phyloP scores from a whole-genome alignment of 1,140 invertebrate species.

The Drosophila micromelanica region DNA sequence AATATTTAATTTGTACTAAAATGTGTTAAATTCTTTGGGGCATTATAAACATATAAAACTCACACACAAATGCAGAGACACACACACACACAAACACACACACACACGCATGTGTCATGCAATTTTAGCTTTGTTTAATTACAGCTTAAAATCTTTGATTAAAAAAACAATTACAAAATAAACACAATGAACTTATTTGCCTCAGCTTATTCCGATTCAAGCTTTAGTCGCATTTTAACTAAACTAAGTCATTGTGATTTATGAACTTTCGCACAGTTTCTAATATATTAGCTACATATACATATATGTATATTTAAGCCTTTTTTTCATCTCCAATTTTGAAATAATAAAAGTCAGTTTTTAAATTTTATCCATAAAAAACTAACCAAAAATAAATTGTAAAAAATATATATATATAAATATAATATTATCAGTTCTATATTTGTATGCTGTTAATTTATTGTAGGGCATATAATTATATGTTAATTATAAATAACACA shows the following conservation, averaged over 20 bases:
- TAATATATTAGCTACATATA: background rate
- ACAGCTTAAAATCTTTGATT: slow-evolving; percentile 79
- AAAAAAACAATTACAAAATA: slow-evolving; percentile 51
- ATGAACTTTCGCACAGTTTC: background rate
- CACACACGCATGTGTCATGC: slow-evolving; percentile 49
- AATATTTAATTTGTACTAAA: slow-evolving; percentile 83
- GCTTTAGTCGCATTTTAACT: slow-evolving; percentile 12
- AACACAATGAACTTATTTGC: slow-evolving; percentile 31
- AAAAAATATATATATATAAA: no score
- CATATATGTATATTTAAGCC: no score
- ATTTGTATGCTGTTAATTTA: no score
- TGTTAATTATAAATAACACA: slow-evolving; percentile 34
- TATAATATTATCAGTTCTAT: no score
- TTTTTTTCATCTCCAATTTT: background rate
- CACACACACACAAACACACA: slow-evolving; percentile 4
- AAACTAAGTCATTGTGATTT: slow-evolving; percentile 23
- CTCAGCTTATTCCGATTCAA: slow-evolving; percentile 39
- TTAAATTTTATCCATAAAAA: no score
- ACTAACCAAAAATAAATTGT: no score
- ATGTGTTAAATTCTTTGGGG: slow-evolving; percentile 82
- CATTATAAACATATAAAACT: slow-evolving; percentile 57
- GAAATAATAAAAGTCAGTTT: background rate
- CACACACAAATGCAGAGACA: slow-evolving; percentile 13
- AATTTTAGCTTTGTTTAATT: slow-evolving; percentile 78
- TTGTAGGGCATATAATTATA: slow-evolving; percentile 27